phyloP scores from a whole-genome alignment of 2,888 invertebrate species.

The Lumbricus terrestris region DNA sequence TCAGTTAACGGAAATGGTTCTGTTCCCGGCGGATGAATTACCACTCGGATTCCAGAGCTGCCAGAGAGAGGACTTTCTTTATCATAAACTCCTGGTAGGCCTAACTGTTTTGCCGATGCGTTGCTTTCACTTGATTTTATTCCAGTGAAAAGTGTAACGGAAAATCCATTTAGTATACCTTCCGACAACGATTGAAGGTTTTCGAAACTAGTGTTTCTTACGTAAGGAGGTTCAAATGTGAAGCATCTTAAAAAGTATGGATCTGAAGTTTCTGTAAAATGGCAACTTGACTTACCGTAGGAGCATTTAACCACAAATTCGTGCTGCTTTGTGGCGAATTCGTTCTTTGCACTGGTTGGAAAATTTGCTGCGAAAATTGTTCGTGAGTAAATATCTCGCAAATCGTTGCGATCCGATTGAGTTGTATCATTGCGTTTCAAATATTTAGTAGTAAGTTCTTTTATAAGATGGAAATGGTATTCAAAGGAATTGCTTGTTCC shows the following conservation, averaged over 20 bases:
- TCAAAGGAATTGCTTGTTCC: background rate
- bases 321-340: background rate
- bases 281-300: background rate
- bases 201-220: background rate
- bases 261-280: background rate
- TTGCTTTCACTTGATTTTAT: background rate
- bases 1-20: background rate
- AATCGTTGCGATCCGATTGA: background rate
- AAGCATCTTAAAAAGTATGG: background rate
- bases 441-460: conserved; percentile 29
- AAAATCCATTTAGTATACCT: background rate
- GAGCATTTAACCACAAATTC: conserved; percentile 10
- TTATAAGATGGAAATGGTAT: conserved; percentile 24
- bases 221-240: background rate
- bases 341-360: background rate
- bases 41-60: background rate
- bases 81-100: background rate
- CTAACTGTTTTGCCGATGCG: background rate
- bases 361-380: background rate
- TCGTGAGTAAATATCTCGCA: background rate
- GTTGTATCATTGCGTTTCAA: conserved; percentile 23
- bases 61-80: background rate
- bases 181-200: background rate
- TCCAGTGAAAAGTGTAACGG: background rate
- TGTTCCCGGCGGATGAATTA: background rate